Evolutionary conservation across 2,888 invertebrate species (phyloP).

Genomic region (Odontocerum albicorne): DNA sequence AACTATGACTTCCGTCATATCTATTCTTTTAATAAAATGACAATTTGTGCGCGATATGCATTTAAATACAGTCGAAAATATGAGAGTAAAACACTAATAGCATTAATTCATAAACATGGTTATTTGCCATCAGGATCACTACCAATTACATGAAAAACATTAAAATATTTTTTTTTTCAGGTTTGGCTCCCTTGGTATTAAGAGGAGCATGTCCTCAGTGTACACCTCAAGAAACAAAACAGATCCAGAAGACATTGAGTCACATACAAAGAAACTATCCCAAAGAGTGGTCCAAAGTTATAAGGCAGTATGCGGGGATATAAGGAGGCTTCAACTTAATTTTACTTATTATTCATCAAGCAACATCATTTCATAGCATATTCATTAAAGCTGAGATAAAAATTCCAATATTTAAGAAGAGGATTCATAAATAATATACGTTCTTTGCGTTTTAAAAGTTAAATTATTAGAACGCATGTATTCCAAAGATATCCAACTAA

Average conservation of each 20-base stretch:
- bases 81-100: too few species aligned
- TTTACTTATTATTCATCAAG: background rate
- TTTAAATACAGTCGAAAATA: too few species aligned
- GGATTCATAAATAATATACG: background rate
- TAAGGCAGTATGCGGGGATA: conserved; percentile 66
- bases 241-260: conserved; percentile 73
- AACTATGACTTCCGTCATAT: too few species aligned
- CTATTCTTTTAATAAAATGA: too few species aligned
- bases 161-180: conserved; percentile 61
- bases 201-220: conserved; percentile 75
- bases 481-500: too few species aligned
- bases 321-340: conserved; percentile 7
- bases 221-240: conserved; percentile 66
- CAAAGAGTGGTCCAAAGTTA: conserved; percentile 74
- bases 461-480: too few species aligned
- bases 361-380: too few species aligned
- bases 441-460: too few species aligned
- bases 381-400: background rate
- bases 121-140: too few species aligned
- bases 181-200: conserved; percentile 72
- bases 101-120: too few species aligned
- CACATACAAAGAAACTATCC: conserved; percentile 76
- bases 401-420: background rate
- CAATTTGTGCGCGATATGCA: too few species aligned
- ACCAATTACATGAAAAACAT: too few species aligned